Conservation (phyloP, 2,113 vertebrate species). For the Climacteris rufus region DNA sequence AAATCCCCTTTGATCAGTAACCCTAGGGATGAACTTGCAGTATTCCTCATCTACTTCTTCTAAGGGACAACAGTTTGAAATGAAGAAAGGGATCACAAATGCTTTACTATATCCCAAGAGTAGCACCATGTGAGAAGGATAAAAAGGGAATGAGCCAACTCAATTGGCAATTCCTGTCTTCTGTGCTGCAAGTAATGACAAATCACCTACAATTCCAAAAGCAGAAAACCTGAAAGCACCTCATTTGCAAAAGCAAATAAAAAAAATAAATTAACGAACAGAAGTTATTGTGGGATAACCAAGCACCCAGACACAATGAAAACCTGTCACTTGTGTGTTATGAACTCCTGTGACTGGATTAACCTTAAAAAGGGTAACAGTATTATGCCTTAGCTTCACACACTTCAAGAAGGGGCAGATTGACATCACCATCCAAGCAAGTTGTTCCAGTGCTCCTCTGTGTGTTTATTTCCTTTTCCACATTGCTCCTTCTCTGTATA, state of each 20-base stretch:
- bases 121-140: background rate
- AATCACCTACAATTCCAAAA: background rate
- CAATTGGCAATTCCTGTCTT: background rate
- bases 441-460: background rate
- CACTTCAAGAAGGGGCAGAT: background rate
- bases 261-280: background rate
- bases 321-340: background rate
- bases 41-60: constrained; percentile 4
- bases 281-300: background rate
- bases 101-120: background rate
- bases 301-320: background rate
- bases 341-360: background rate
- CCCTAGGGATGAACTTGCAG: background rate
- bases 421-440: background rate
- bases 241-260: background rate
- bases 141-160: background rate
- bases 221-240: background rate
- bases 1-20: constrained; percentile 36
- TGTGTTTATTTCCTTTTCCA: background rate
- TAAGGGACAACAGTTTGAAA: background rate
- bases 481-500: background rate
- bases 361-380: background rate
- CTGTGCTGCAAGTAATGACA: background rate
- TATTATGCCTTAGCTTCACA: background rate
- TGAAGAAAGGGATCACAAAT: background rate